phyloP scores from a whole-genome alignment of 2,797 vertebrate species.

The Tarsius wallacei region DNA sequence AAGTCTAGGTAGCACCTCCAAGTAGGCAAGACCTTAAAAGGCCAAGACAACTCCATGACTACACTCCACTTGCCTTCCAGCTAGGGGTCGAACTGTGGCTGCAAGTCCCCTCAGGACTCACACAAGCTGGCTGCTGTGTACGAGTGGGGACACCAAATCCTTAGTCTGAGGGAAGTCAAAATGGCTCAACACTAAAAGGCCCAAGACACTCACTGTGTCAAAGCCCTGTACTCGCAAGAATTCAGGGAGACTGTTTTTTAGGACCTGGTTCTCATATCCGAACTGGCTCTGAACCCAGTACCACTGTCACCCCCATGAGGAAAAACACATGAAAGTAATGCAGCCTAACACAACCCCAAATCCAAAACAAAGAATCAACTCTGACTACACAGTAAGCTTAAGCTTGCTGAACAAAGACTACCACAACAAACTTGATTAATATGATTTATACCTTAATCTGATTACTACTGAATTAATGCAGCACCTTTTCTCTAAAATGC shows the following conservation, averaged over 20 bases:
- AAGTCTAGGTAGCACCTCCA: not conserved
- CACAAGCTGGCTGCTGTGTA: not conserved
- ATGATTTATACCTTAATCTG: not conserved
- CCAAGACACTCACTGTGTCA: not conserved
- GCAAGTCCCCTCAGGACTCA: not conserved
- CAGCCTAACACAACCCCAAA: not conserved
- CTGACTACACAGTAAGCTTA: not conserved
- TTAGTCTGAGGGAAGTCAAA: not conserved
- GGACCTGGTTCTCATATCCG: not conserved
- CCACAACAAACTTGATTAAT: not conserved
- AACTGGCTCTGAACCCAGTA: not conserved
- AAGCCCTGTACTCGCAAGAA: not conserved
- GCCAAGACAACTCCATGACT: not conserved
- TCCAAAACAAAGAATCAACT: not conserved
- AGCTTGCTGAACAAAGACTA: not conserved
- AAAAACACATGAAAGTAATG: not conserved
- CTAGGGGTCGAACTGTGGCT: not conserved
- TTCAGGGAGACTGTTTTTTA: not conserved
- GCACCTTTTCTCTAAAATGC: not conserved
- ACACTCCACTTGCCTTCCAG: not conserved
- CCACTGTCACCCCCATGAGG: not conserved
- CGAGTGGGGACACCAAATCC: not conserved
- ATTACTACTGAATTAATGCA: not conserved
- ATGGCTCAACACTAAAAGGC: not conserved
- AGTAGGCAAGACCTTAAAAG: not conserved